These are phyloP conservation scores for Laterallus jamaicensis DNA, from an alignment of 2,113 vertebrate genomes.

Conservation along the genomic window DNA sequence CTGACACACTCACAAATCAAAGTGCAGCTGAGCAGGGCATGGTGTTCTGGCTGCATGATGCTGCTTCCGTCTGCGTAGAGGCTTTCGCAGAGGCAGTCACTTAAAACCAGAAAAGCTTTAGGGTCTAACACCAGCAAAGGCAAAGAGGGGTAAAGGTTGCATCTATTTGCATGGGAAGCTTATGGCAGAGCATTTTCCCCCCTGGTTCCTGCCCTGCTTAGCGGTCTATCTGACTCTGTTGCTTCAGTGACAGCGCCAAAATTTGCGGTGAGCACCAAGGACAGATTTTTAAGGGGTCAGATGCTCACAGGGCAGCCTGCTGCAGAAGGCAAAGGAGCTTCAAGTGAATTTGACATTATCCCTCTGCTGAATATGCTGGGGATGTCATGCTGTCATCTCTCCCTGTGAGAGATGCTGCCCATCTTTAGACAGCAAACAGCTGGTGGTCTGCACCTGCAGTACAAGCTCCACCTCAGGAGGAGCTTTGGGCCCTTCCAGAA, in stretches of 20 bases:
- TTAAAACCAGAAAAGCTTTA: neutral
- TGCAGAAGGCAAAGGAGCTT: neutral
- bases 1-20: neutral
- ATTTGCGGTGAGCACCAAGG: neutral
- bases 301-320: neutral
- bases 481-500: neutral
- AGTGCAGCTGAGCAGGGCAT: neutral
- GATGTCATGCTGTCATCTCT: fast-evolving
- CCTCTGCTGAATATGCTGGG: neutral
- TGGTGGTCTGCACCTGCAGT: neutral
- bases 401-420: neutral
- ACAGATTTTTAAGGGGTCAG: neutral
- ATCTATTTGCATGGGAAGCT: neutral
- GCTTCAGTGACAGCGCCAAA: neutral
- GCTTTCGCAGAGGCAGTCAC: fast-evolving
- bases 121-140: neutral
- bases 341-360: neutral
- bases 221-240: neutral
- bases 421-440: neutral
- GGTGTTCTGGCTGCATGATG: neutral
- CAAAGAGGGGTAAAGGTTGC: neutral
- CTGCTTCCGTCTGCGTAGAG: neutral
- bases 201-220: neutral
- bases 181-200: neutral
- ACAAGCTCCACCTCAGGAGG: neutral